Evolutionary conservation across 2,797 vertebrate genomes (phyloP).

Genomic region (Loriculus beryllinus): DNA sequence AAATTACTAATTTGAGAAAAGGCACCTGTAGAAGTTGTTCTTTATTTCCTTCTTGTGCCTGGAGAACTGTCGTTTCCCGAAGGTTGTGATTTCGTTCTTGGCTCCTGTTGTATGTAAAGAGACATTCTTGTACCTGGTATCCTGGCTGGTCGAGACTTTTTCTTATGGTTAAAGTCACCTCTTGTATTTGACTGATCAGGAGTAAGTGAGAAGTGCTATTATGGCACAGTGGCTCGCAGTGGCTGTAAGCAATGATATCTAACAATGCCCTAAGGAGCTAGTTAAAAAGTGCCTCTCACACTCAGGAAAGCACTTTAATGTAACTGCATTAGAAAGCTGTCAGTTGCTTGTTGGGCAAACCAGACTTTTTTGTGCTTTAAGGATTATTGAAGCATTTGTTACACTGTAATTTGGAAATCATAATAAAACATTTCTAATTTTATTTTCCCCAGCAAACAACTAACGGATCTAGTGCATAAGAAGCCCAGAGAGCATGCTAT

Average conservation of each 20-base stretch:
- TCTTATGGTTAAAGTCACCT: slow-evolving; percentile 67
- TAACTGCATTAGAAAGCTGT: slow-evolving; percentile 89
- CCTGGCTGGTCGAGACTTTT: not conserved
- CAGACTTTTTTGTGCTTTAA: slow-evolving; percentile 69
- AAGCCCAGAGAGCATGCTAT: slow-evolving; percentile 39
- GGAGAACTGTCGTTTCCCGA: not conserved
- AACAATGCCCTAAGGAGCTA: slow-evolving; percentile 93
- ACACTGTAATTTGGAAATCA: slow-evolving; percentile 73
- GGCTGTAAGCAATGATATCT: slow-evolving; percentile 92
- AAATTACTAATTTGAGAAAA: not conserved
- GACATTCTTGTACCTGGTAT: not conserved
- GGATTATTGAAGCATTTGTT: slow-evolving; percentile 85
- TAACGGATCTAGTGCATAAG: slow-evolving; percentile 59
- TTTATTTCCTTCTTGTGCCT: not conserved
- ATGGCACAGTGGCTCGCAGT: slow-evolving; percentile 75
- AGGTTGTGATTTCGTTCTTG: not conserved
- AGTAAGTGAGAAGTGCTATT: slow-evolving; percentile 85
- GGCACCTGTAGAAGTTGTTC: not conserved
- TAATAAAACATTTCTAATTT: slow-evolving; percentile 80
- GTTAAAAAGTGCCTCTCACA: slow-evolving; percentile 88
- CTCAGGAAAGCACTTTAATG: slow-evolving; percentile 89
- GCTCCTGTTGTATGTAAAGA: not conserved
- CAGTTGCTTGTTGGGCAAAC: slow-evolving; percentile 83
- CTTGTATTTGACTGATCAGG: slow-evolving; percentile 84
- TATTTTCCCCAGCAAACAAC: slow-evolving; percentile 65